Conservation (phyloP, 2,797 vertebrate genomes). For the Macrochelys suwanniensis region DNA sequence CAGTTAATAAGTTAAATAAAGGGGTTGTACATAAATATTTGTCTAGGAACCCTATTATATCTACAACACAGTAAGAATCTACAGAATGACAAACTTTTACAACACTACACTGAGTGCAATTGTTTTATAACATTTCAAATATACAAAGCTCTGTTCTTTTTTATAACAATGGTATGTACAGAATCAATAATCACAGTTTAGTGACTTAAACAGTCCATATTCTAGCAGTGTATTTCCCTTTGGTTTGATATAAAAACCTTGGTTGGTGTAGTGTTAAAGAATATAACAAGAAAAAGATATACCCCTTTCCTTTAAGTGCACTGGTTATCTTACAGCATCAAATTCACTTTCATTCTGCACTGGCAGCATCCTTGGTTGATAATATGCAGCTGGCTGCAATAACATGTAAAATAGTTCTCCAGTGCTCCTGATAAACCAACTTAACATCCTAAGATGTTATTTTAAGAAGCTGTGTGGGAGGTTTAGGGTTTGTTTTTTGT, state of each 20-base stretch:
- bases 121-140: conserved; percentile 96
- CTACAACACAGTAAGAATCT: conserved; percentile 94
- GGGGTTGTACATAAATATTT: conserved; percentile 97
- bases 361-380: conserved; percentile 67
- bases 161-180: conserved; percentile 95
- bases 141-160: conserved; percentile 94
- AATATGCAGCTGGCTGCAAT: conserved; percentile 17
- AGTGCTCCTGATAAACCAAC: conserved; percentile 55
- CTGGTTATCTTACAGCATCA: conserved; percentile 81
- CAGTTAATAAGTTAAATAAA: conserved; percentile 90
- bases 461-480: conserved; percentile 3
- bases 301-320: conserved; percentile 82
- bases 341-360: conserved; percentile 63
- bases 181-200: conserved; percentile 92
- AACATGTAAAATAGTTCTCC: conserved; percentile 18
- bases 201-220: conserved; percentile 88
- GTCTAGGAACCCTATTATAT: conserved; percentile 94
- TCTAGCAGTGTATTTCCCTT: conserved; percentile 91
- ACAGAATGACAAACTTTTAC: conserved; percentile 95
- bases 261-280: conserved; percentile 85
- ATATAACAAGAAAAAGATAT: conserved; percentile 80
- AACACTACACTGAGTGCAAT: conserved; percentile 98
- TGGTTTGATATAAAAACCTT: conserved; percentile 93
- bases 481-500: background rate
- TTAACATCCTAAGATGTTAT: conserved; percentile 23